Percentiles rank a stretch among this genome's conserved stretches.
Conservation (phyloP, 2,113 vertebrate genomes). For the Phoenicopterus ruber region DNA sequence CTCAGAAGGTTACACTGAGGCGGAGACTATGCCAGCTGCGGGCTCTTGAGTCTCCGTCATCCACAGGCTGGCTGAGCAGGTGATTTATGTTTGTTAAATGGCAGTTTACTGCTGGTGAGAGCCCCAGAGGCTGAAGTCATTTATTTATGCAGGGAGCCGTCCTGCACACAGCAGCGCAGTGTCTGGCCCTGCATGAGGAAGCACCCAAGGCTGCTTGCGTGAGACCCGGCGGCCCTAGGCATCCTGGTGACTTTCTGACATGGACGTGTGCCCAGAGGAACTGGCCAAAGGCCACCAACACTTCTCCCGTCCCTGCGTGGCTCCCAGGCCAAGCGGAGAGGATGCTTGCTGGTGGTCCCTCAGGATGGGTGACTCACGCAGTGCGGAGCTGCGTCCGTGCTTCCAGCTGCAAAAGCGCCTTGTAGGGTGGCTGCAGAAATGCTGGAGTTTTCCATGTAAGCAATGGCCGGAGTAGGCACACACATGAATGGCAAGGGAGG, state of each 20-base stretch:
- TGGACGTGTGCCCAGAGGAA: background rate
- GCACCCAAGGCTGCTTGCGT: background rate
- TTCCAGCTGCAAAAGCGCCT: background rate
- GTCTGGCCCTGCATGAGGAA: accelerated
- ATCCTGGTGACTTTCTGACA: background rate
- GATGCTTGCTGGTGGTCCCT: background rate
- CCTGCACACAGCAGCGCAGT: background rate
- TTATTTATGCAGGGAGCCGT: background rate
- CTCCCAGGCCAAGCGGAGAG: background rate
- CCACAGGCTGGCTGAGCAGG: background rate
- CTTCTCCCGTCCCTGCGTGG: accelerated
- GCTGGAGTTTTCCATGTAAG: background rate
- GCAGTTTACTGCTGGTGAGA: background rate
- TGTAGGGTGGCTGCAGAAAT: background rate
- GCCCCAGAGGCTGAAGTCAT: background rate
- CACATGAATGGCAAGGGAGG: background rate
- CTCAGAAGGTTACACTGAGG: background rate
- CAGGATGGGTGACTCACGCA: accelerated
- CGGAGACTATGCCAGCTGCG: background rate
- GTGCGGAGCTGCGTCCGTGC: accelerated
- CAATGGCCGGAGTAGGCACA: background rate
- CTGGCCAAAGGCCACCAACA: background rate
- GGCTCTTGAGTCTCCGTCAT: background rate
- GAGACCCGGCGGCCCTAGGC: background rate
- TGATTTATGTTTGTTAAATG: background rate